Evolutionary conservation across 2,797 vertebrate species (phyloP).

Genomic region (Muscicapa comitata): DNA sequence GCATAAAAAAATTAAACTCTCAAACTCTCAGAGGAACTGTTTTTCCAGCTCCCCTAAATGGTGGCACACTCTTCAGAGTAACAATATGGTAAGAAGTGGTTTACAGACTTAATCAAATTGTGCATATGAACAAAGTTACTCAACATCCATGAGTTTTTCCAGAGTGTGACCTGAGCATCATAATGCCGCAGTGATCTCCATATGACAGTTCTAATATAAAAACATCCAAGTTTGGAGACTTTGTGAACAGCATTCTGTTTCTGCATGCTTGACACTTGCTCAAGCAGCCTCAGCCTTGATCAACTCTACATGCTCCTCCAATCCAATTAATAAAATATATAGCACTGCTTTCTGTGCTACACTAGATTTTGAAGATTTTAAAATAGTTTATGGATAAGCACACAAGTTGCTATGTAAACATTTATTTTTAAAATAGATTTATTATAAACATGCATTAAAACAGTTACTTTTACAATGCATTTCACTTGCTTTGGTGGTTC

Average conservation of each 20-base stretch:
- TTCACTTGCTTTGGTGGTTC: neutral
- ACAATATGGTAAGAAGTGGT: neutral
- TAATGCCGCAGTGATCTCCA: neutral
- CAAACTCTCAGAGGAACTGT: neutral
- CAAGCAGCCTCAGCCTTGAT: neutral
- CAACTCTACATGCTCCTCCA: neutral
- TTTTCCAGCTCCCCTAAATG: neutral
- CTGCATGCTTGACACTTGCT: neutral
- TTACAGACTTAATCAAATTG: neutral
- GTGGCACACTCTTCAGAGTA: neutral
- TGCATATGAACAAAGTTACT: neutral
- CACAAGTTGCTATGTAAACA: neutral
- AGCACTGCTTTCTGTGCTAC: neutral
- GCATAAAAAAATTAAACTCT: neutral
- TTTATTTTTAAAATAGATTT: neutral
- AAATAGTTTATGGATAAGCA: neutral
- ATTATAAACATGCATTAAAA: neutral
- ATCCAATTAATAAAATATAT: neutral
- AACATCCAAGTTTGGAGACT: neutral
- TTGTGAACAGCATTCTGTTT: neutral
- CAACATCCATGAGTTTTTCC: neutral
- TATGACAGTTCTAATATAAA: neutral
- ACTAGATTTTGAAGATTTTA: neutral
- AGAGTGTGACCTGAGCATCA: neutral
- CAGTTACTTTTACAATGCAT: neutral